Evolutionary conservation across 2,113 vertebrate species (phyloP).

Genomic region (Albula glossodonta): DNA sequence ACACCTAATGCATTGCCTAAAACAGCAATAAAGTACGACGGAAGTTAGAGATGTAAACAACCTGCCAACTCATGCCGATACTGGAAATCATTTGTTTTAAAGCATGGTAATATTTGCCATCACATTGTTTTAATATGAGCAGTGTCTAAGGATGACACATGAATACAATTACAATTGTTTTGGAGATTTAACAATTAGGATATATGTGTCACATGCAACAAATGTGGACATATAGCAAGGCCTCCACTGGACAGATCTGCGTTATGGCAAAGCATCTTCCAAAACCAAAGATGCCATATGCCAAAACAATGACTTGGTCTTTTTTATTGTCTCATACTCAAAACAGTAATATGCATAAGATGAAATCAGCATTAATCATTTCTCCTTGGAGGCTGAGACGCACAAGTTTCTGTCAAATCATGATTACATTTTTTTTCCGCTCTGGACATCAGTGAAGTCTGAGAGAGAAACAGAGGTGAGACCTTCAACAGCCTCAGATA

Average conservation of each 20-base stretch:
- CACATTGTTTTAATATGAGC: too few relatives aligned
- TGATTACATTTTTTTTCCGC: slow-evolving; percentile 54
- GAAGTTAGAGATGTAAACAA: background rate
- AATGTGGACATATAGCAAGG: background rate
- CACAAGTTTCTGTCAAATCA: slow-evolving; percentile 38
- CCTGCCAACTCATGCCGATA: background rate
- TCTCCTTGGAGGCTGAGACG: slow-evolving; percentile 48
- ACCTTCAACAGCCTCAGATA: slow-evolving; percentile 50
- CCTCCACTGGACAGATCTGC: background rate
- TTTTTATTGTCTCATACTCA: slow-evolving; percentile 38
- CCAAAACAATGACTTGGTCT: background rate
- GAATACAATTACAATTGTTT: too few relatives aligned
- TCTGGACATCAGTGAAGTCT: slow-evolving; percentile 58
- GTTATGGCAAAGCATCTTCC: background rate
- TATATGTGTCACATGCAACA: background rate
- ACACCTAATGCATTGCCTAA: background rate
- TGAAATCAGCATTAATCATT: slow-evolving; percentile 61
- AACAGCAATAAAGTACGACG: background rate
- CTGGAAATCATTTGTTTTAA: background rate
- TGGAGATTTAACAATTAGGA: background rate
- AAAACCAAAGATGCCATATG: background rate
- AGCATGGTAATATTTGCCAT: background rate
- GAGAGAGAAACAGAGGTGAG: slow-evolving; percentile 46
- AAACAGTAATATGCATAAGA: slow-evolving; percentile 44
- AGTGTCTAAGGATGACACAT: too few relatives aligned